Base-by-base conservation (phyloP, 2,797 vertebrate genomes). In the Calcarius lapponicus region DNA sequence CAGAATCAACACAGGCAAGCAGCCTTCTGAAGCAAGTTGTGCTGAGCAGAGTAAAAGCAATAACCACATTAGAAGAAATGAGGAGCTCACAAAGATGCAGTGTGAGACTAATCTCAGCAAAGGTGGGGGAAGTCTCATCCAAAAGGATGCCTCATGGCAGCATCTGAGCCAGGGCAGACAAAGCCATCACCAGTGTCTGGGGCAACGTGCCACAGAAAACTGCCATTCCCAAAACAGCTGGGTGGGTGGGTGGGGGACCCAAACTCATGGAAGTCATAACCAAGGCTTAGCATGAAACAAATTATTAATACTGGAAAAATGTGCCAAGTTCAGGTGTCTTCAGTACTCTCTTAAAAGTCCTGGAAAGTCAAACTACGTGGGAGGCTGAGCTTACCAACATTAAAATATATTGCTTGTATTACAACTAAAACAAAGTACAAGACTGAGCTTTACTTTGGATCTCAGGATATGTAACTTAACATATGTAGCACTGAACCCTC, bases 401-500 rank as follows among this genome's bases (percentile, higher is more conserved):
- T 70, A 36, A 36, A 36, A 36, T 36, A 36, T 36, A 36, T 36
- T 36, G 36, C 36, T 36, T 36, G 8, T 36, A 36, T 36, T 36
- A 36, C 36, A 36, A 36, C 36, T 36, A 36, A 36, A 36, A 36
- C 36, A 36, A 36, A 84, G 38, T 9, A 45, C 7, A 80, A 71
- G 74, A 25, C 11, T 20, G 72, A 76, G 66, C 36, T 73, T 65
- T 57, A 42, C 17, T 79, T 82, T 66, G 32, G 24, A 66, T 57
- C 26, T 56, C 21, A 28, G 51, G 21, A 53, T 38, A 43, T 7
- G 5, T 4, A 56, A 81, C 10, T 76, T 31, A 58, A 79, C 11
- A 16, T 11, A 69, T 17, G 7, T 40, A 48, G 16, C 13, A 17
- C 9, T 1, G 4, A 57, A 54, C 0, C 1, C 9, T 36, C 8